A percentile compares a stretch with the other conserved stretches of the same genome.
Evolutionary conservation across 2,888 invertebrate species (phyloP).

Genomic region (Apoda limacodes): DNA sequence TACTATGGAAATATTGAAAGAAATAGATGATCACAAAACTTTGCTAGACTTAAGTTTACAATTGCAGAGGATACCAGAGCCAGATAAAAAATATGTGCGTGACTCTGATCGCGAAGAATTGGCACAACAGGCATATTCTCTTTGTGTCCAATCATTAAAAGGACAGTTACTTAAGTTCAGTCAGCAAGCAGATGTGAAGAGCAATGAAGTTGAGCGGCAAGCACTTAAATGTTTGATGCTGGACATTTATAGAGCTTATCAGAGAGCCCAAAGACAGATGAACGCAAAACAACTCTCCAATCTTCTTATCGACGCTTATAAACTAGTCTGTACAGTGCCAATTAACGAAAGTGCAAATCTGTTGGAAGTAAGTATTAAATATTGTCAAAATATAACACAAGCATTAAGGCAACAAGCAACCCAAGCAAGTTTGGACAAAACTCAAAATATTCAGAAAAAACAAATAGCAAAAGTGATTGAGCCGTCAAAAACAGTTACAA

Average conservation of each 20-base stretch:
- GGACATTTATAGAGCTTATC: conserved; percentile 76
- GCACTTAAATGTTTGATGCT: conserved; percentile 63
- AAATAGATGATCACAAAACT: conserved; percentile 82
- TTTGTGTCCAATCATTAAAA: conserved; percentile 77
- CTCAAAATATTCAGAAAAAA: conserved; percentile 46
- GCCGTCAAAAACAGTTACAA: conserved; percentile 24
- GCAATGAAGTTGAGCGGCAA: conserved; percentile 55
- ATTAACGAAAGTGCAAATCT: conserved; percentile 72
- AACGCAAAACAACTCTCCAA: conserved; percentile 71
- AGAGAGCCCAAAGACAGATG: conserved; percentile 74
- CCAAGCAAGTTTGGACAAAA: conserved; percentile 43
- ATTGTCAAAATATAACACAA: conserved; percentile 74
- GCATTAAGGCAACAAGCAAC: conserved; percentile 68
- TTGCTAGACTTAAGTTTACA: conserved; percentile 84
- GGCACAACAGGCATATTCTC: conserved; percentile 81
- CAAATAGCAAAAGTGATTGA: conserved; percentile 37
- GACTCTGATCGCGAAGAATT: conserved; percentile 87
- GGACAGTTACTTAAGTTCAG: conserved; percentile 69
- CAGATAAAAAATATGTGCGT: conserved; percentile 89
- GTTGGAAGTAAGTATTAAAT: conserved; percentile 77
- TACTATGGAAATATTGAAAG: conserved; percentile 83
- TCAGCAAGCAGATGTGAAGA: conserved; percentile 55
- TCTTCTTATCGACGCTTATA: conserved; percentile 78
- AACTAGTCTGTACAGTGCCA: conserved; percentile 72
- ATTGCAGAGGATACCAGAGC: conserved; percentile 83